Percentiles rank a stretch among this genome's conserved stretches.
These are phyloP conservation scores for Drosophila miranda DNA, from an alignment of 1,140 invertebrate species.

Conservation along the genomic window DNA sequence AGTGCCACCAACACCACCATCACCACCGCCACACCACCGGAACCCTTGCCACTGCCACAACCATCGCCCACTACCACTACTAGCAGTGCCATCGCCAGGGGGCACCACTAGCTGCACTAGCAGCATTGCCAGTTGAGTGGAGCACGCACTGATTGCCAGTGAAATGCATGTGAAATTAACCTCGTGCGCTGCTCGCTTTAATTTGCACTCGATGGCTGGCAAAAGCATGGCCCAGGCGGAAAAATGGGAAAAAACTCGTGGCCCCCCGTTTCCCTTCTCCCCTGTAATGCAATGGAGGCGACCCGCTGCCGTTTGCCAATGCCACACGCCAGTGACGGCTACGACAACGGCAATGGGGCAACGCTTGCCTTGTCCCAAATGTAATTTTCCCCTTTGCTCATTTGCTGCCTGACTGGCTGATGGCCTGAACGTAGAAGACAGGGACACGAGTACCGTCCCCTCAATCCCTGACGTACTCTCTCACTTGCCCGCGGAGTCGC, in stretches of 20 bases:
- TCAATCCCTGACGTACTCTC: slow-evolving; percentile 1
- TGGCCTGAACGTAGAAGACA: slow-evolving; percentile 50
- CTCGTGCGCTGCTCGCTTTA: slow-evolving; percentile 73
- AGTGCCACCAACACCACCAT: slow-evolving; percentile 55
- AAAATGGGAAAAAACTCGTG: slow-evolving; percentile 37
- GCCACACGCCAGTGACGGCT: no score
- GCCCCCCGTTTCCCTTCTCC: not conserved
- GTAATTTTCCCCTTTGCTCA: slow-evolving; percentile 74
- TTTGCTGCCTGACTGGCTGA: slow-evolving; percentile 69
- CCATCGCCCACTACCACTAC: not conserved
- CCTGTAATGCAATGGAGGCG: slow-evolving; percentile 21
- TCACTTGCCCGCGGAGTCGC: slow-evolving; percentile 10
- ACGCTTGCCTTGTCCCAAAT: slow-evolving; percentile 52
- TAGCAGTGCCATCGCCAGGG: not conserved
- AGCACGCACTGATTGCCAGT: slow-evolving; percentile 75
- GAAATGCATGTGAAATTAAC: slow-evolving; percentile 80
- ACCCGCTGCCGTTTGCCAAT: no score
- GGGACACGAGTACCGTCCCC: slow-evolving; percentile 9
- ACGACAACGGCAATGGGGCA: slow-evolving; percentile 1
- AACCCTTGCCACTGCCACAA: not conserved
- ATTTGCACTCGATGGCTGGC: slow-evolving; percentile 70
- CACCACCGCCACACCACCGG: slow-evolving; percentile 5
- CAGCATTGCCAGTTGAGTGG: slow-evolving; percentile 41
- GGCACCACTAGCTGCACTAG: not conserved
- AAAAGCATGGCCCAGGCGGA: slow-evolving; percentile 19